phyloP scores from a whole-genome alignment of 1,140 invertebrate species.

The Drosophila paulistorum region DNA sequence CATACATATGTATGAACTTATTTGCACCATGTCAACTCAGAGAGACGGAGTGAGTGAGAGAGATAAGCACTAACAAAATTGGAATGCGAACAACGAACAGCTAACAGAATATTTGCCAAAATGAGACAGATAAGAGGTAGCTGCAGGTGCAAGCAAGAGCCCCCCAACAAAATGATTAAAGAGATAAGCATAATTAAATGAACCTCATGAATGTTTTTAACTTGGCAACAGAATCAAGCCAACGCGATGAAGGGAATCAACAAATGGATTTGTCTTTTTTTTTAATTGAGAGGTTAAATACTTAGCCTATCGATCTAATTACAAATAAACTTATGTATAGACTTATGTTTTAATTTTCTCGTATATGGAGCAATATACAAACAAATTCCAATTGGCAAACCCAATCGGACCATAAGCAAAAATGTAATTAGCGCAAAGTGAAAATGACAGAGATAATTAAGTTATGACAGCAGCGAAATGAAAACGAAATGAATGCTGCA shows the following conservation, averaged over 20 bases:
- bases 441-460: slow-evolving; percentile 31
- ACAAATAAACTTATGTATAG: too few relatives aligned
- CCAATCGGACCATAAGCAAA: slow-evolving; percentile 16
- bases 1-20: background rate
- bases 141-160: slow-evolving; percentile 4
- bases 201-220: background rate
- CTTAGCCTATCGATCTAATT: too few relatives aligned
- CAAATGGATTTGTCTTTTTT: too few relatives aligned
- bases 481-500: slow-evolving; percentile 31
- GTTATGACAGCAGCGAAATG: slow-evolving; percentile 17
- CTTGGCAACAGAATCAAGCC: background rate
- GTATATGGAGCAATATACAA: too few relatives aligned
- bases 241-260: background rate
- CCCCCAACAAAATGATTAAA: slow-evolving; percentile 1
- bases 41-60: background rate
- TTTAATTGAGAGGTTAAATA: too few relatives aligned
- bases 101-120: slow-evolving; percentile 1
- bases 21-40: background rate
- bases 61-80: slow-evolving; percentile 2
- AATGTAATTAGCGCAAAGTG: slow-evolving; percentile 43
- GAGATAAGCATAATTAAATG: slow-evolving; percentile 10
- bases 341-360: too few relatives aligned
- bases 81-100: background rate
- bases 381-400: slow-evolving; percentile 44
- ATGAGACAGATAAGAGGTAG: slow-evolving; percentile 4